Evolutionary conservation across 2,888 invertebrate genomes (phyloP), one percentile per base, ranked within the genome.

Genomic region (Muscina levida): DNA sequence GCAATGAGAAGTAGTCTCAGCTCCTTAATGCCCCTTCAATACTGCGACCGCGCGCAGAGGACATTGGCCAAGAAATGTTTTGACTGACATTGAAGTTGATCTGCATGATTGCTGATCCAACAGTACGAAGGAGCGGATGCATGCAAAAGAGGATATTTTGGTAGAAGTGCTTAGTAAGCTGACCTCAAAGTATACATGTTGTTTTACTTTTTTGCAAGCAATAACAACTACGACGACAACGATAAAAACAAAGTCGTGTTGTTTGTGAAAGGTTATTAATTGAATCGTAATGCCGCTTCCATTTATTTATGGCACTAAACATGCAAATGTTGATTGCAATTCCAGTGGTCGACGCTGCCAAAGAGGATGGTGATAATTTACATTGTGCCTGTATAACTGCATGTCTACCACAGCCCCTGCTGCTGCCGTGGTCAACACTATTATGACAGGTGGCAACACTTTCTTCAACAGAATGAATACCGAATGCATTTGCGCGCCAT

Each of bases 401-500:
- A 77, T 68, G 19, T 72, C 13, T 24, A 39, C 24, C 6, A 22
- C 42, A 56, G 56, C 15, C 17, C 15, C 31, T 53, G 39, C 51
- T 11, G 19, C 39, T 39, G 53, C 37, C 8, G 13, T 10, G 26
- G 72, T 15, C 80, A 82, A 68, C 70, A 72, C 44, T 57, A 81
- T 82, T 82, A 77, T 83, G 83, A 83, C 83, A 82, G 83, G 82
- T 83, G 82, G 83, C 83, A 83, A 82, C 83, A 83, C 83, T 82
- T 77, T 79, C 75, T 56, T 56, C 56, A 31, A 65, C 37, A 77
- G 48, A 53, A 17, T 31, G 19, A 39, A 8, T 8, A 68, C 62
- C n/a, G 31, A 71, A 62, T 13, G 8, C 31, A 31, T 77, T 77
- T 74, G 74, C 74, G 77, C 81, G 77, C 77, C 77, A 74, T 68